Evolutionary conservation across 2,888 invertebrate genomes (phyloP).

Genomic region (Nephrotoma guestfalica): DNA sequence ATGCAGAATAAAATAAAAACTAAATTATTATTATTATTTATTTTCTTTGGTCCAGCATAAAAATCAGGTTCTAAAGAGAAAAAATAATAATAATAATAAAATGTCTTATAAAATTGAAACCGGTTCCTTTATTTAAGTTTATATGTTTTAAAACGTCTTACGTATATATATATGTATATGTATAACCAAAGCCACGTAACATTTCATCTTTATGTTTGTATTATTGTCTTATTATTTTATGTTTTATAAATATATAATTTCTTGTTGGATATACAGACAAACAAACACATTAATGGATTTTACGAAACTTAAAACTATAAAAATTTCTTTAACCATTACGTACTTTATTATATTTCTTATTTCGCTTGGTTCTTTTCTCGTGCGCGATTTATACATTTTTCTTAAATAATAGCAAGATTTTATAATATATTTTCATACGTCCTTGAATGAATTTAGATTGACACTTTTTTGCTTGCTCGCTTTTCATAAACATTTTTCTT

Average conservation of each 20-base stretch:
- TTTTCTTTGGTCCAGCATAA: conserved; percentile 2
- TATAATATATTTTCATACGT: not conserved
- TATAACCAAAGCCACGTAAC: conserved; percentile 1
- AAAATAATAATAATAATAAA: not conserved
- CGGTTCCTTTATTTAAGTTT: not conserved
- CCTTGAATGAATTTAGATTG: not conserved
- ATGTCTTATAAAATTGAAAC: not conserved
- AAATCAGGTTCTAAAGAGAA: conserved; percentile 2
- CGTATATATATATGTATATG: not conserved
- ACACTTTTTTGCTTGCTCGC: not conserved
- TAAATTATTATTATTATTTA: not conserved
- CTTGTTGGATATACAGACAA: not conserved
- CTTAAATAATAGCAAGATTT: not conserved
- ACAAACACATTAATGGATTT: not conserved
- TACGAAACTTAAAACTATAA: not conserved
- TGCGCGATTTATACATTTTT: not conserved
- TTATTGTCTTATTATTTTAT: not conserved
- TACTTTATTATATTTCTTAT: not conserved
- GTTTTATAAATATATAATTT: not conserved
- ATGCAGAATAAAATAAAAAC: not conserved
- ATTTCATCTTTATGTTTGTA: conserved; percentile 2
- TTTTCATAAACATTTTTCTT: not conserved
- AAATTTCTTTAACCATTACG: not conserved
- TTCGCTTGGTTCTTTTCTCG: not conserved
- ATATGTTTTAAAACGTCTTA: not conserved